Evolutionary conservation across 2,888 invertebrate species (phyloP).

Genomic region (Limenitis camilla): DNA sequence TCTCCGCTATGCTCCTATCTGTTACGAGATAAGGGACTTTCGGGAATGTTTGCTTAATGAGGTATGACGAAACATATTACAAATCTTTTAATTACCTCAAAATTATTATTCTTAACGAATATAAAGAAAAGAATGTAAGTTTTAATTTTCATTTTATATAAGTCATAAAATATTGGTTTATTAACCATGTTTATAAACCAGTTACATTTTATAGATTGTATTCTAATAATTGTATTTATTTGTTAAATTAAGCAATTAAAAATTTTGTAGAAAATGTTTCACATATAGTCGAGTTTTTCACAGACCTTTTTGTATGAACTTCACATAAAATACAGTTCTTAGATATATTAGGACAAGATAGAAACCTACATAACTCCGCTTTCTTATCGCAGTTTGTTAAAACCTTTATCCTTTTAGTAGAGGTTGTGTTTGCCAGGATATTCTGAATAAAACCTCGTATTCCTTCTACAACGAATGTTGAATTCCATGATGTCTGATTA

Average conservation of each 20-base stretch:
- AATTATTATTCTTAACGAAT: conserved; percentile 17
- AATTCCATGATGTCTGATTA: conserved; percentile 12
- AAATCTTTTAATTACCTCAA: conserved; percentile 44
- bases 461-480: conserved; percentile 11
- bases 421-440: conserved; percentile 5
- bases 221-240: not conserved
- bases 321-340: conserved; percentile 48
- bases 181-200: too few species aligned
- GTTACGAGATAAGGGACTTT: conserved; percentile 50
- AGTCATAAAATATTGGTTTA: too few species aligned
- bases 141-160: too few species aligned
- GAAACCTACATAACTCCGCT: conserved; percentile 40
- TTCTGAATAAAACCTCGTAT: conserved; percentile 21
- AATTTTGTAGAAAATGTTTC: conserved; percentile 31
- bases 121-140: not conserved
- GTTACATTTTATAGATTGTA: too few species aligned
- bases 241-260: conserved; percentile 18
- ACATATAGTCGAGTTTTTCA: conserved; percentile 35
- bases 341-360: conserved; percentile 42
- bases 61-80: conserved; percentile 44
- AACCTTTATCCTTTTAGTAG: conserved; percentile 35
- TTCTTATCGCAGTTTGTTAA: conserved; percentile 40
- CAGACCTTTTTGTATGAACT: conserved; percentile 25
- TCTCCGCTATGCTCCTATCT: conserved; percentile 53
- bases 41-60: conserved; percentile 71